Percentiles rank a stretch among this genome's conserved stretches.
Evolutionary conservation across 1,140 invertebrate genomes (phyloP).

Genomic region (Maconellicoccus hirsutus): DNA sequence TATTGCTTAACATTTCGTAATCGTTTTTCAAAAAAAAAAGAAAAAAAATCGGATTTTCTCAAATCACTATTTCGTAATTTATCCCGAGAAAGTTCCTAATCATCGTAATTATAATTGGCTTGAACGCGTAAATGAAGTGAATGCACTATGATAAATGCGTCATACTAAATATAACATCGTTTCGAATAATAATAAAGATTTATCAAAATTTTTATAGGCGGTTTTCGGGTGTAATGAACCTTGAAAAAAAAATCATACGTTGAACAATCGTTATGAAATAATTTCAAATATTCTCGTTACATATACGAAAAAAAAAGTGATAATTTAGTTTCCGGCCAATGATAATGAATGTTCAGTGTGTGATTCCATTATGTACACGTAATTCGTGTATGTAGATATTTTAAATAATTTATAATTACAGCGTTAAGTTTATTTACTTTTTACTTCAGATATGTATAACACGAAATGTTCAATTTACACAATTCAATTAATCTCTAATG

Average conservation of each 20-base stretch:
- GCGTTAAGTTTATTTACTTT: slow-evolving; percentile 5
- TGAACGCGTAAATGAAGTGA: too few species aligned
- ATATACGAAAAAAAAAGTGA: background rate
- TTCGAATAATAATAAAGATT: background rate
- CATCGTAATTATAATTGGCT: too few species aligned
- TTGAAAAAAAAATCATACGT: background rate
- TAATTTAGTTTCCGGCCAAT: background rate
- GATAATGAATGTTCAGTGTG: background rate
- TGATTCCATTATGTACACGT: background rate
- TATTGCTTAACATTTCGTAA: too few species aligned
- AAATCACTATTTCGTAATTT: too few species aligned
- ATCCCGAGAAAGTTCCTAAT: too few species aligned
- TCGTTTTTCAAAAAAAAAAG: too few species aligned
- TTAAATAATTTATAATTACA: background rate
- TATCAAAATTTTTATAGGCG: background rate
- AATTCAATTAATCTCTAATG: background rate
- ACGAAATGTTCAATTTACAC: background rate
- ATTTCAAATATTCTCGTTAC: background rate
- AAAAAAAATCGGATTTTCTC: too few species aligned
- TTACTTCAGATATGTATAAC: background rate
- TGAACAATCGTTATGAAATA: background rate
- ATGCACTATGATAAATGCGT: too few species aligned
- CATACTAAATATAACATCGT: too few species aligned
- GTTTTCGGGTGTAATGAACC: background rate
- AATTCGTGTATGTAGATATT: too few species aligned